Percentiles rank a stretch among this genome's conserved stretches.
Conservation (phyloP, 2,113 vertebrate species). For the Chionis minor region DNA sequence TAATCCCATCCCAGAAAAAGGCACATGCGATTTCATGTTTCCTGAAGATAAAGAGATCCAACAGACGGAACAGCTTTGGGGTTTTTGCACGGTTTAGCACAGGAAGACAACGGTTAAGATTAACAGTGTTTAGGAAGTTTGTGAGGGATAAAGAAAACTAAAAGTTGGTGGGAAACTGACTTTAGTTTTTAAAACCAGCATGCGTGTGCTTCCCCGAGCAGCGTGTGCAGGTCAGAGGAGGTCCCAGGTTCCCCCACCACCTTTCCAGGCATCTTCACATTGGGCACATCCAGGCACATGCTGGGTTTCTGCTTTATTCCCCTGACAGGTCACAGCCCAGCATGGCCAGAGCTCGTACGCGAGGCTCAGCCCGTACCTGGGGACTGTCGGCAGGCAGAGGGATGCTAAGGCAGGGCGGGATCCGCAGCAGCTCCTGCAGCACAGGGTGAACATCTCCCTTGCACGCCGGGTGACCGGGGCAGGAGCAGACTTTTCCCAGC, state of each 20-base stretch:
- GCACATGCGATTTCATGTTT: not conserved
- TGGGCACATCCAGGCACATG: not conserved
- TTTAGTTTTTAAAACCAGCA: not conserved
- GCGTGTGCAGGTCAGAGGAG: not conserved
- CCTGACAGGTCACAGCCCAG: not conserved
- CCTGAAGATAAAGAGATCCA: slow-evolving; percentile 62
- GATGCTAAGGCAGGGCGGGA: not conserved
- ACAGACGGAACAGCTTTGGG: not conserved
- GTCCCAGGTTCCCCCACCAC: accelerated
- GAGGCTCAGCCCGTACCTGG: not conserved
- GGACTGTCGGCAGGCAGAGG: not conserved
- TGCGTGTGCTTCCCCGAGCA: accelerated
- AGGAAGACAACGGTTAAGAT: slow-evolving; percentile 41
- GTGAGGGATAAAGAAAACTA: not conserved
- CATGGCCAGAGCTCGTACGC: accelerated
- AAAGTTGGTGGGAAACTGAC: not conserved
- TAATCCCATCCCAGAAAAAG: not conserved
- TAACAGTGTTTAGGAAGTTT: slow-evolving; percentile 8
- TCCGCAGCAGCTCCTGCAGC: accelerated
- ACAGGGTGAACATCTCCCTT: accelerated
- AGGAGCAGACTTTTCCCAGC: not conserved
- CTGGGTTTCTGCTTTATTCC: not conserved
- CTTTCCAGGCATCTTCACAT: not conserved
- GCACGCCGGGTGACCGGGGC: accelerated
- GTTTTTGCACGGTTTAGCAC: not conserved